phyloP scores from a whole-genome alignment of 2,888 invertebrate species.

The Bhutanitis thaidina region DNA sequence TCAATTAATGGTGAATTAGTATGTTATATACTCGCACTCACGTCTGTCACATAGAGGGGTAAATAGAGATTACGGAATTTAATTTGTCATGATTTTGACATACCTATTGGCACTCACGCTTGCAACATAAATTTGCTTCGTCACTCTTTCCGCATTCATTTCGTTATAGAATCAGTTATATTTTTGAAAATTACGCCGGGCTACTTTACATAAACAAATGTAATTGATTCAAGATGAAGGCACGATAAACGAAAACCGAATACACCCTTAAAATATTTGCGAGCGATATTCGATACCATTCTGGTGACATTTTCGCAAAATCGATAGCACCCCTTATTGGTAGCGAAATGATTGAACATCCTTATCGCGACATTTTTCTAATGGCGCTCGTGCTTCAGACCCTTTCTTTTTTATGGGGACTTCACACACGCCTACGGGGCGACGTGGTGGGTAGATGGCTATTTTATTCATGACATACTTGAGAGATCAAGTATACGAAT shows the following conservation, averaged over 20 bases:
- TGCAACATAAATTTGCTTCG: too few species aligned
- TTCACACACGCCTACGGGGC: slow-evolving; percentile 39
- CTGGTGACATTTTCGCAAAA: slow-evolving; percentile 72
- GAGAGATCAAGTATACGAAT: slow-evolving; percentile 16
- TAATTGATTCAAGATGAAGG: not conserved
- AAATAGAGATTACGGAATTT: too few species aligned
- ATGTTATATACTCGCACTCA: too few species aligned
- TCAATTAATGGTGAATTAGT: too few species aligned
- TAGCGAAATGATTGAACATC: slow-evolving; percentile 79
- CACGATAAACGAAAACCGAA: not conserved
- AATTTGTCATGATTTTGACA: too few species aligned
- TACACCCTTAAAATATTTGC: slow-evolving; percentile 15
- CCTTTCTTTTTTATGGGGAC: slow-evolving; percentile 65
- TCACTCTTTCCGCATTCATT: too few species aligned
- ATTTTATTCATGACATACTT: slow-evolving; percentile 20
- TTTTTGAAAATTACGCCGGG: too few species aligned
- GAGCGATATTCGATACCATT: slow-evolving; percentile 16
- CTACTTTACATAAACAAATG: too few species aligned
- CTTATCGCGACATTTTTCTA: slow-evolving; percentile 79
- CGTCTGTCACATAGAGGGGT: too few species aligned
- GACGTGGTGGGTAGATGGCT: slow-evolving; percentile 21
- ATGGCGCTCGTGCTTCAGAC: slow-evolving; percentile 74
- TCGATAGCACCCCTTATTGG: slow-evolving; percentile 78
- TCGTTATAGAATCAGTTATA: too few species aligned
- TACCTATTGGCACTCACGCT: too few species aligned